Percentiles rank a stretch among this genome's conserved stretches.
Evolutionary conservation across 2,888 invertebrate genomes (phyloP).

Genomic region (Yponomeuta evonymella): DNA sequence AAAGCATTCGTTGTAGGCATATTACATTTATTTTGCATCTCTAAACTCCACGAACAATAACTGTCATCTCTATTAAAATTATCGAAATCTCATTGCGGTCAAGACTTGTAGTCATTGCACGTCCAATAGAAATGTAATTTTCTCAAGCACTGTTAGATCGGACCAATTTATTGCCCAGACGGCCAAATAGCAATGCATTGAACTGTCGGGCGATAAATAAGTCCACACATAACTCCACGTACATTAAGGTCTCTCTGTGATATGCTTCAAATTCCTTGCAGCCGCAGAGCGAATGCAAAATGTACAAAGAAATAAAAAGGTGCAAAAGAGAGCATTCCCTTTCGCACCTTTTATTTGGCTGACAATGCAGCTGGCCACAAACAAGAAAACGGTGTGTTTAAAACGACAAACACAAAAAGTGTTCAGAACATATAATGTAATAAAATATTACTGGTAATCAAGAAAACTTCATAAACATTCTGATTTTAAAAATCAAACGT

Average conservation of each 20-base stretch:
- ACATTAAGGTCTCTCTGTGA: not conserved
- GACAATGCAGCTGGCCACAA: not conserved
- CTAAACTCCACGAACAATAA: not conserved
- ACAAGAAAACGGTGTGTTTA: not conserved
- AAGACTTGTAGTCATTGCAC: not conserved
- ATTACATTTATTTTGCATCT: too few species aligned
- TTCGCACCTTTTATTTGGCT: not conserved
- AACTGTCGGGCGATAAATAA: not conserved
- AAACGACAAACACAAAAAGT: too few species aligned
- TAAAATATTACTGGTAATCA: too few species aligned
- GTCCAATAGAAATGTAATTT: not conserved
- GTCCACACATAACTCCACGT: not conserved
- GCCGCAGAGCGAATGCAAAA: not conserved
- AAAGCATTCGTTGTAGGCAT: too few species aligned
- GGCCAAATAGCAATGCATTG: constrained; percentile 1
- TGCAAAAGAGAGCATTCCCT: too few species aligned
- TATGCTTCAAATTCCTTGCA: not conserved
- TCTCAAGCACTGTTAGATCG: not conserved
- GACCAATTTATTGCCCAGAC: not conserved
- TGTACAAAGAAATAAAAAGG: too few species aligned
- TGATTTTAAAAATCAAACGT: too few species aligned
- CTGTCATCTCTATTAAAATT: not conserved
- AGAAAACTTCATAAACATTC: too few species aligned
- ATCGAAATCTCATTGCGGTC: not conserved
- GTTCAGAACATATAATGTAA: too few species aligned